Evolutionary conservation across 2,797 vertebrate species (phyloP).

Genomic region (Micromesistius poutassou): DNA sequence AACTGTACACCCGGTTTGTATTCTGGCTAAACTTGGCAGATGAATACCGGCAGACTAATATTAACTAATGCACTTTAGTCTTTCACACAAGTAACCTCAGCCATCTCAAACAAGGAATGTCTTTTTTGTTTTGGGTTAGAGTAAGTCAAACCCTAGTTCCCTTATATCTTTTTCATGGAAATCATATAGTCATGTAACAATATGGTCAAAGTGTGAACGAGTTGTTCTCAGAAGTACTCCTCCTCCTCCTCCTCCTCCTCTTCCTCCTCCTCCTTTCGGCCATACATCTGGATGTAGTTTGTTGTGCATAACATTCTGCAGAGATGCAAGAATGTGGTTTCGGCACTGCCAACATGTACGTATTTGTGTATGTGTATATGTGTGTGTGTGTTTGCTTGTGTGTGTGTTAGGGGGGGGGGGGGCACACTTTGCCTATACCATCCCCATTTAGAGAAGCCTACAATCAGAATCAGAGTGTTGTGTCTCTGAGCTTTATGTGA

Average conservation of each 20-base stretch:
- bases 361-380: neutral
- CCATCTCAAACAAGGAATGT: neutral
- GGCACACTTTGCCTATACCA: neutral
- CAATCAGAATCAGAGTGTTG: neutral
- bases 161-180: neutral
- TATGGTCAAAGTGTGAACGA: neutral
- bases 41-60: too few relatives aligned
- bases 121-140: neutral
- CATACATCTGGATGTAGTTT: slow-evolving; percentile 73
- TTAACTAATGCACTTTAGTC: neutral
- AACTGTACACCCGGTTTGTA: too few relatives aligned
- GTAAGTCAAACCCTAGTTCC: neutral
- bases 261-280: slow-evolving; percentile 2
- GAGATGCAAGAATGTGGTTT: slow-evolving; percentile 36
- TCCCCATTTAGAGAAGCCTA: too few relatives aligned
- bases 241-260: neutral
- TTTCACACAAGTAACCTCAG: neutral
- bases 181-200: neutral
- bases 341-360: slow-evolving; percentile 2
- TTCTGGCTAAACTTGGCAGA: too few relatives aligned
- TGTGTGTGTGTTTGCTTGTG: neutral
- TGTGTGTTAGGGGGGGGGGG: neutral
- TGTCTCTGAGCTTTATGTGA: neutral
- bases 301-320: neutral
- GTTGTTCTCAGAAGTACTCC: slow-evolving; percentile 12